phyloP scores from a whole-genome alignment of 2,888 invertebrate species.

The Hermodice carunculata region DNA sequence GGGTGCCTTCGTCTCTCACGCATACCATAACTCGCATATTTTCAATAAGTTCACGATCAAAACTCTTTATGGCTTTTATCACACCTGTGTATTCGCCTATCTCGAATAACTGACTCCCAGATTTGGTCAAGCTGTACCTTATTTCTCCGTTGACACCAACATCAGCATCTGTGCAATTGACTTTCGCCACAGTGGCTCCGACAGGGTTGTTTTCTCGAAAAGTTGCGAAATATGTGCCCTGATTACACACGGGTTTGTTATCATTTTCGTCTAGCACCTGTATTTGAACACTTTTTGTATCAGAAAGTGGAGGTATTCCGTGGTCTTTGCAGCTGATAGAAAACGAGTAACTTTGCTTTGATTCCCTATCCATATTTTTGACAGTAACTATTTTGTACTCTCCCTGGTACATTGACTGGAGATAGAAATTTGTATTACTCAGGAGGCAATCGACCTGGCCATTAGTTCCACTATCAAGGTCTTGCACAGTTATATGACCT shows the following conservation, averaged over 20 bases:
- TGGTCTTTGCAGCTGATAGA: constrained; percentile 16
- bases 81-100: no score
- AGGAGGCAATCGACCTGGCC: constrained; percentile 11
- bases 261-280: constrained; percentile 27
- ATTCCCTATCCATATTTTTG: constrained; percentile 13
- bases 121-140: constrained; percentile 9
- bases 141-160: constrained; percentile 12
- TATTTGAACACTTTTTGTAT: constrained; percentile 6
- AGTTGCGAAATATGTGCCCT: constrained; percentile 2
- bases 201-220: constrained; percentile 24
- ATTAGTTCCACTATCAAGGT: constrained; percentile 15
- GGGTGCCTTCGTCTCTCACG: no score
- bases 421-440: constrained; percentile 3
- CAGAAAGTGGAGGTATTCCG: not conserved
- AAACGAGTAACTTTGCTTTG: not conserved
- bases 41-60: no score
- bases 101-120: no score
- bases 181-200: constrained; percentile 4
- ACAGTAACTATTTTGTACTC: constrained; percentile 17
- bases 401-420: constrained; percentile 2
- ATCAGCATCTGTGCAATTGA: constrained; percentile 23
- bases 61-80: no score
- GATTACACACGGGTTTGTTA: constrained; percentile 19
- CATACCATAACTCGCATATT: no score
- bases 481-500: constrained; percentile 24